phyloP scores from a whole-genome alignment of 2,888 invertebrate species.

The Sphinx pinastri region DNA sequence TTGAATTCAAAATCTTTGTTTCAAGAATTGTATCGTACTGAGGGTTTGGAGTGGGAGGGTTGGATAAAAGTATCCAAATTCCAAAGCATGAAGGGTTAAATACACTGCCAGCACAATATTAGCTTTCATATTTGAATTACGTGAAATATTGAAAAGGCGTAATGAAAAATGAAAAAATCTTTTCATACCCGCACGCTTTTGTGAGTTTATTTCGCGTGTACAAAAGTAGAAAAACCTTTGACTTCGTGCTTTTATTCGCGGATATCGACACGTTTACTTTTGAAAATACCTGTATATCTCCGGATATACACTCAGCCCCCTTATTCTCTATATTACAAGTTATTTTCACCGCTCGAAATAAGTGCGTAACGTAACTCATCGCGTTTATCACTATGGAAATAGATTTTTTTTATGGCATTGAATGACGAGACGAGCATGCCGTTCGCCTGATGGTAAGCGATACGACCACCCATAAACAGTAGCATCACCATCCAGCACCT shows the following conservation, averaged over 20 bases:
- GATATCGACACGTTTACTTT: constrained; percentile 24
- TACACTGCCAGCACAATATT: constrained; percentile 17
- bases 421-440: too few species aligned
- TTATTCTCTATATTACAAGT: too few species aligned
- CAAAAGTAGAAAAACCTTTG: constrained; percentile 19
- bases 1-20: constrained; percentile 59
- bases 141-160: constrained; percentile 30
- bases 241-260: constrained; percentile 26
- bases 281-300: constrained; percentile 18
- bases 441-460: too few species aligned
- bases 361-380: too few species aligned
- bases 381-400: too few species aligned
- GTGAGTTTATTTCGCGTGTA: constrained; percentile 17
- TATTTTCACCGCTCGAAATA: too few species aligned
- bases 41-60: constrained; percentile 35
- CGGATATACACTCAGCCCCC: constrained; percentile 19
- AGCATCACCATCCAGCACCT: too few species aligned
- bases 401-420: too few species aligned
- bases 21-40: constrained; percentile 56
- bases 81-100: constrained; percentile 6
- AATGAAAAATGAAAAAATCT: constrained; percentile 26
- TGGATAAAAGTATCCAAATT: constrained; percentile 16
- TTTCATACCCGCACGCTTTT: constrained; percentile 16
- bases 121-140: constrained; percentile 34
- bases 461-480: too few species aligned